These are phyloP conservation scores for Pelmatolapia mariae DNA, from an alignment of 2,113 vertebrate species.

Conservation along the genomic window DNA sequence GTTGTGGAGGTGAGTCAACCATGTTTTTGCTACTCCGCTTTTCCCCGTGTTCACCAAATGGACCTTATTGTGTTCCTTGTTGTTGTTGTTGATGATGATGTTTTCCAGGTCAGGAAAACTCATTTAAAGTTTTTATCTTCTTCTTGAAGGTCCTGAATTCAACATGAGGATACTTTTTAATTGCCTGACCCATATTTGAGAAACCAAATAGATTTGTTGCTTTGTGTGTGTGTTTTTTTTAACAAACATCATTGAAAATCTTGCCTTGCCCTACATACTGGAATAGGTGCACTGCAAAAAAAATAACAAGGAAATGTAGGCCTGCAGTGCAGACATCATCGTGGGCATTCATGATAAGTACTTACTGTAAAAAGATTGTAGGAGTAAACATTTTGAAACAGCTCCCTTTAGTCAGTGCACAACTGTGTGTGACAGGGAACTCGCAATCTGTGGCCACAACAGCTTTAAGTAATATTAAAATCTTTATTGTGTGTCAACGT, in stretches of 20 bases:
- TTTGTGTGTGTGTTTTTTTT: background rate
- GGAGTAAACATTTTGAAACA: background rate
- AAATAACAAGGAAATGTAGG: background rate
- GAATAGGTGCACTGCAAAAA: background rate
- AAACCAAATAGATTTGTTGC: background rate
- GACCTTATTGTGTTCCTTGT: background rate
- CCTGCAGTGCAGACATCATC: background rate
- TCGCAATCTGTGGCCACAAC: background rate
- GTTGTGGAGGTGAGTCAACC: conserved; percentile 88
- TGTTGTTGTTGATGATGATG: background rate
- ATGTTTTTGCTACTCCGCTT: background rate
- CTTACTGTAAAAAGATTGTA: background rate
- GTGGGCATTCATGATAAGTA: background rate
- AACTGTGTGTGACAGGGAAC: background rate
- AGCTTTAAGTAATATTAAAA: background rate
- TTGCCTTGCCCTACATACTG: background rate
- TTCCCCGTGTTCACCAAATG: background rate
- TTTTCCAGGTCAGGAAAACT: conserved; percentile 28
- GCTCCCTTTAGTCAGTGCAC: background rate
- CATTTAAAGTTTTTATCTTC: conserved; percentile 1
- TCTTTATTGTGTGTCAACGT: background rate
- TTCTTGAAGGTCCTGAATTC: background rate
- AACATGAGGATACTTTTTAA: conserved; percentile 18
- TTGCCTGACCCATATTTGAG: conserved; percentile 27
- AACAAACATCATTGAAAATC: background rate